Conservation (phyloP, 1,140 invertebrate species). For the Scaptomyza pallida region DNA sequence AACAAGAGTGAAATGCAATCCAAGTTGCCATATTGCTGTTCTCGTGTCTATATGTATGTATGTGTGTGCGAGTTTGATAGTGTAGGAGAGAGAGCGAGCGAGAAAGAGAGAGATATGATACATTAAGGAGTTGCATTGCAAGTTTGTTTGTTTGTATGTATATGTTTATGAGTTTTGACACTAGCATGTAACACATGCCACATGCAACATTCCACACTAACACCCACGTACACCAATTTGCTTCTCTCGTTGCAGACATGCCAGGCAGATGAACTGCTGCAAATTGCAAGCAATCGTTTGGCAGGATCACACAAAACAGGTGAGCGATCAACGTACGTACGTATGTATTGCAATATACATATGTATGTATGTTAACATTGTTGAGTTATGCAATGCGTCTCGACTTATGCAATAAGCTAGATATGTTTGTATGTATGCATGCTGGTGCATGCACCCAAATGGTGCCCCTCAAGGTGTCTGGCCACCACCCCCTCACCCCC, state of each 20-base stretch:
- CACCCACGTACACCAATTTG: conserved; percentile 7
- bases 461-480: conserved; percentile 12
- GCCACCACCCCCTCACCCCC: no score
- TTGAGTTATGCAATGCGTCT: no score
- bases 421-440: no score
- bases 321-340: conserved; percentile 34
- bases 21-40: conserved; percentile 31
- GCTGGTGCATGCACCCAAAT: no score
- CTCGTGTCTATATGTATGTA: conserved; percentile 7
- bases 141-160: conserved; percentile 9
- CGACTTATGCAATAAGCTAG: background rate
- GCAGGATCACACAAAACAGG: conserved; percentile 72
- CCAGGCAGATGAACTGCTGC: conserved; percentile 66
- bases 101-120: background rate
- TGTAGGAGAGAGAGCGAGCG: background rate
- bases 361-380: background rate
- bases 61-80: background rate
- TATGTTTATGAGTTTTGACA: conserved; percentile 15
- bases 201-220: conserved; percentile 32
- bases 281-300: conserved; percentile 55
- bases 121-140: conserved; percentile 11
- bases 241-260: conserved; percentile 64
- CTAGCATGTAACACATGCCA: conserved; percentile 28
- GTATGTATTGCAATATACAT: background rate
- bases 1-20: conserved; percentile 77